Evolutionary conservation across 53 echinoderm and acorn worm genomes (phyloP), one percentile per base, ranked within the genome.

Genomic region (Henricia sp.): DNA sequence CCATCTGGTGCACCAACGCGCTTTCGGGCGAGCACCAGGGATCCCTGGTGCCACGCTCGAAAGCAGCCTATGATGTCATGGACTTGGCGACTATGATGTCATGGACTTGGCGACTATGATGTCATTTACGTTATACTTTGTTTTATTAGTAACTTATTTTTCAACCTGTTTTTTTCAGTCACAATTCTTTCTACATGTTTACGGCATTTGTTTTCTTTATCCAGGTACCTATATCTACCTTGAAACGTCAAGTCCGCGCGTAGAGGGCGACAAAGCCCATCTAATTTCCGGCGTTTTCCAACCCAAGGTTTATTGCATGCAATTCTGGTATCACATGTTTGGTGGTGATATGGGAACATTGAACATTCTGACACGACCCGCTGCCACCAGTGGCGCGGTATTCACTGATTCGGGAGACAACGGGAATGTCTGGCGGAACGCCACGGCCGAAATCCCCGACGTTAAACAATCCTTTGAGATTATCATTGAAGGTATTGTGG

Each of bases 281-380:
- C 50, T 92, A 1, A 32, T 88, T 17, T 95, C 90, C 0, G 82
- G 88, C 1, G 82, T 90, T 21, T 92, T 90, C 65, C 13, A 42
- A 14, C 84, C 84, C 14, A 19, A 14, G 0, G 13, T 36, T 42
- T 71, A 68, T 35, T 95, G 95, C 59, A 25, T 95, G 10, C 87
- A 95, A 77, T 88, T 92, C 52, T 95, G 86, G 72, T 88, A 87
- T 53, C 92, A 95, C 77, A 95, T 95, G 95, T 67, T 74, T n/a
- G 95, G 95, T 2, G 65, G 36, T 1, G 34, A 35, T 13, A 82
- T 90, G 37, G 95, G 95, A 20, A 75, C 84, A 3, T 76, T 95
- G 38, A 88, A 75, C 38, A 59, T 92, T 17, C 58, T 82, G 26
- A 25, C 68, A 39, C 64, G 83, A 84, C 89, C 86, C 4, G n/a